A percentile compares a stretch with the other conserved stretches of the same genome.
Conservation (phyloP, 2,113 vertebrate species). For the Heloderma charlesbogerti region DNA sequence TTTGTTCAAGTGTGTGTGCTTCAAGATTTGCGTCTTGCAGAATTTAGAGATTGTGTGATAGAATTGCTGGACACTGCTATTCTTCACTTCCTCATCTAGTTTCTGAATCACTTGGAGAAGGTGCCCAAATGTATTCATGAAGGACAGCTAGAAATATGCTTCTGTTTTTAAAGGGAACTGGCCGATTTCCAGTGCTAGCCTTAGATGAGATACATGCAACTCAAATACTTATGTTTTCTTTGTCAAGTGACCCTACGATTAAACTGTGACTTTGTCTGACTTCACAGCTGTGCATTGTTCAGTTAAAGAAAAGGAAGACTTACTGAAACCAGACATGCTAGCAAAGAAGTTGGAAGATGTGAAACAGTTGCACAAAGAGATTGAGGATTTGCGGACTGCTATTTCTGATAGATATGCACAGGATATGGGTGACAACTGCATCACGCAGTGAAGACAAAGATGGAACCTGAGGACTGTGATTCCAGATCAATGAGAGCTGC, state of each 20-base stretch:
- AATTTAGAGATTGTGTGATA: neutral
- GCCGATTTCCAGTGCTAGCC: neutral
- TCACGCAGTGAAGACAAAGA: slow-evolving; percentile 82
- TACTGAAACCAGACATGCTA: slow-evolving; percentile 85
- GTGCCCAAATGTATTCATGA: neutral
- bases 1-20: neutral
- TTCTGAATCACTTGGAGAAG: neutral
- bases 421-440: slow-evolving; percentile 99
- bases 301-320: slow-evolving; percentile 79
- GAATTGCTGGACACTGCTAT: neutral
- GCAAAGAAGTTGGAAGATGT: slow-evolving; percentile 89
- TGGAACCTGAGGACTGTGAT: neutral
- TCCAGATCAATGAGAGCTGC: neutral
- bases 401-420: slow-evolving; percentile 96
- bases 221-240: neutral
- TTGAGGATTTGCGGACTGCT: slow-evolving; percentile 91
- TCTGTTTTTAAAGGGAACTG: neutral
- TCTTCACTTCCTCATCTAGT: neutral
- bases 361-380: slow-evolving; percentile 88
- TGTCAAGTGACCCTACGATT: slow-evolving; percentile 36
- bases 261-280: slow-evolving; percentile 43
- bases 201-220: neutral
- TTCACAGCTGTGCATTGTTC: slow-evolving; percentile 77
- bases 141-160: neutral
- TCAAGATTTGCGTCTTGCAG: neutral